Base-by-base conservation (phyloP, 2,113 vertebrate genomes). In the Leptobrachium leishanense region DNA sequence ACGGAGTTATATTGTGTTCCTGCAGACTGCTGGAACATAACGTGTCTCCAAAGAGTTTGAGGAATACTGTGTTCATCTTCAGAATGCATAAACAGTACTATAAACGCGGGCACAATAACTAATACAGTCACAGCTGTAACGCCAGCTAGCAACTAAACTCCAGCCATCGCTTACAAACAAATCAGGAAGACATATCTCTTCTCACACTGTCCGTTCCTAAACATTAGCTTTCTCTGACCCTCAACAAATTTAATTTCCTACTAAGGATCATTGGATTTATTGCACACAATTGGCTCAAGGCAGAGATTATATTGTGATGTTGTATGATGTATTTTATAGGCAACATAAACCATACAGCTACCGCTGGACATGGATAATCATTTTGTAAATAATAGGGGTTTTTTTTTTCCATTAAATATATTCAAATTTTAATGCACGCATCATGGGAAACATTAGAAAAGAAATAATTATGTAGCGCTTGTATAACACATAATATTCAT, bases 171-270 rank as follows among this genome's bases (percentile, higher is more conserved):
- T 68, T 68, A 42, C 9, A 20, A 20, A 68, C 40, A 62, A 15
- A 62, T 15, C 13, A 65, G n/a, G 63, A 6, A 43, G 10, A 8
- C 43, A 68, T 69, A 70, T 46, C 46, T 70, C 20, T 20, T 50
- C 43, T 70, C n/a, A 50, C 13, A 20, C 43, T 70, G 68, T 70
- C 43, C 2, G 44, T 70, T 12, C n/a, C 9, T 8, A 43, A 5
- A 68, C 66, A 43, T 68, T 68, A 68, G 66, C 7, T 43, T 50
- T 50, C 41, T 68, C 40, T 68, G 66, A 68, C 42, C 46, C 40
- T 43, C 42, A 43, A 44, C 40, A 68, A 11, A 43, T 68, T 68
- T 43, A 68, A 43, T 68, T 68, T 43, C 15, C 66, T 42, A 31
- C 15, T 50, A 20, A n/a, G 9, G 5, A 2, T 70, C 7, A 46